Base-by-base conservation (phyloP, 2,797 vertebrate species). In the Ateles fusciceps region DNA sequence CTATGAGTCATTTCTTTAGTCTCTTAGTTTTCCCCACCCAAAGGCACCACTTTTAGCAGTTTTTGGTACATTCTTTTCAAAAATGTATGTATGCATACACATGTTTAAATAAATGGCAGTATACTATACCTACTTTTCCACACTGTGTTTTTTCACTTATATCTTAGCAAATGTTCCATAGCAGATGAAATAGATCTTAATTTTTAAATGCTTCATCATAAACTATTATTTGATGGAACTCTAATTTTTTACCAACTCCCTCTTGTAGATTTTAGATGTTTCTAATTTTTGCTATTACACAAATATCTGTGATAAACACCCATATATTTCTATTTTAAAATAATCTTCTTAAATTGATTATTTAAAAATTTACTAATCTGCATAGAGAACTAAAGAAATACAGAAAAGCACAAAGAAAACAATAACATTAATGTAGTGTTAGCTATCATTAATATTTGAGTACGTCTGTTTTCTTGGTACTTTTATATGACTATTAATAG, bases 241-340 rank as follows among this genome's bases (percentile, higher is more conserved):
- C 1, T 74, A 85, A 71, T 87, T 94, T 39, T n/a, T 95, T 85
- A 95, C 59, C 17, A 91, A 78, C 30, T 89, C 39, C 17, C 24
- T 87, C 19, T 78, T 84, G 33, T 50, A 14, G 22, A 81, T 52
- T 75, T 89, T 89, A 84, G 79, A 83, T 89, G 85, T 86, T 96
- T 96, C 95, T n/a, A 28, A 44, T 78, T 93, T 93, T 48, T 96
- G n/a, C 85, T 50, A 71, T 85, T 75, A 88, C 19, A 86, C 79
- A 95, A 79, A 55, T 85, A 87, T 10, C 80, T 75, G 15, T 87
- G 91, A 71, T 46, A 59, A 93, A 83, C 89, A 55, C 24, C 11
- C 1, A 81, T 50, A 39, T 92, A 81, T 83, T 92, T 9, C 57
- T 46, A 0, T 88, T 92, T 93, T 92, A 71, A 91, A 85, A 88